Conservation (phyloP, 2,113 vertebrate species). For the Chloropsis hardwickii region DNA sequence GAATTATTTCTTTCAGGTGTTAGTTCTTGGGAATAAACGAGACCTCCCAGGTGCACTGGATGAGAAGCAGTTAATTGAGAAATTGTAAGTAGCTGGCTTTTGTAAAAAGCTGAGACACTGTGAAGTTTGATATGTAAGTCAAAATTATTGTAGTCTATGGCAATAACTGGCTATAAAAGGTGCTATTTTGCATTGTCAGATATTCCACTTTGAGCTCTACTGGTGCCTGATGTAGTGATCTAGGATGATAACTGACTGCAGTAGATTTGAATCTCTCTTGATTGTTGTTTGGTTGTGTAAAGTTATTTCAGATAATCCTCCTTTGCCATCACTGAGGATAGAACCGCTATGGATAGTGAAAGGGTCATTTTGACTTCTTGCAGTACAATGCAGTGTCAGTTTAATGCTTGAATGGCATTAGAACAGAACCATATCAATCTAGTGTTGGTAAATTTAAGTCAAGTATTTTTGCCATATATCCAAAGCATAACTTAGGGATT, state of each 20-base stretch:
- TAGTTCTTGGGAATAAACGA: conserved; percentile 89
- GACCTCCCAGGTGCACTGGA: conserved; percentile 84
- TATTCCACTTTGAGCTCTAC: neutral
- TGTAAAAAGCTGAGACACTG: neutral
- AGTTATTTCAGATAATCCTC: conserved; percentile 1
- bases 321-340: neutral
- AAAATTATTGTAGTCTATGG: neutral
- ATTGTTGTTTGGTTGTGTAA: neutral
- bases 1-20: conserved; percentile 70
- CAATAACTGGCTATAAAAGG: neutral
- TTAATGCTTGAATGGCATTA: neutral
- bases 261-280: neutral
- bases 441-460: neutral
- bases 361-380: neutral
- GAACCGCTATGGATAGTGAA: neutral
- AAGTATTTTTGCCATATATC: neutral
- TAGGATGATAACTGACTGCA: neutral
- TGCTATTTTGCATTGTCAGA: neutral
- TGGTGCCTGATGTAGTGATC: neutral
- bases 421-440: neutral
- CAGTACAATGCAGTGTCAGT: neutral
- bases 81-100: conserved; percentile 77
- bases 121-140: neutral
- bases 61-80: conserved; percentile 91
- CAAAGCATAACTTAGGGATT: neutral